Base-by-base conservation (phyloP, 1,140 invertebrate species). In the Lepidotrigona ventralis region DNA sequence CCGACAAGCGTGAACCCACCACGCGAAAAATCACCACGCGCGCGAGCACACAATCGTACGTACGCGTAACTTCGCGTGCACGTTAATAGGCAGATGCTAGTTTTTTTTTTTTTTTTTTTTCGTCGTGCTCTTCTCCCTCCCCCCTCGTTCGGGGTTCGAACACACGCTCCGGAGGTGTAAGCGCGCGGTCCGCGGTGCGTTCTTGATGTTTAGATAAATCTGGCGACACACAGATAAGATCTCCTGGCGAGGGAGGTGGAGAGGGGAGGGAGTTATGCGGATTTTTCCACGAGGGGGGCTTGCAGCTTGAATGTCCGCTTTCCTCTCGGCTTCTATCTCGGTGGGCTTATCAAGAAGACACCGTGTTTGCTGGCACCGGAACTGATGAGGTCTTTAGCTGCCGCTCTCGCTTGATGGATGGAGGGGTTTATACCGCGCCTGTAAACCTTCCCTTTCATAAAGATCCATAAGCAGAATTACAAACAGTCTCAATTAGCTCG, bases 381-480 rank as follows among this genome's bases (percentile, higher is more conserved):
- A 91, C 85, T 85, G 90, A 91, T 91, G 90, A 90, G 88, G 88
- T 91, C 86, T 91, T 88, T 90, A 91, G 88, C 84, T 85, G 85
- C 86, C 85, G 81, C 90, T 91, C 89, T 73, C 66, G 76, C 26
- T 86, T 90, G 90, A 91, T 90, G 90, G 86, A 91, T 91, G 90
- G 84, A 88, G 86, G 85, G 86, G 89, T 88, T 90, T 87, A 90
- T 83, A 75, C 84, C 81, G 86, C 78, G 84, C 88, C 86, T 88
- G 88, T 91, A 91, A 91, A 91, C 86, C 87, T 86, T 88, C 88
- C 85, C 88, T 90, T 89, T 90, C 88, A 86, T 85, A 89, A 89
- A 89, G 90, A 90, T 85, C 88, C 89, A 87, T 89, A 90, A 91
- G 90, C 90, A 84, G 83, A 86, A 90, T 90, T 90, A 88, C 87